Base-by-base conservation (phyloP, 2,113 vertebrate species). In the Pungitius pungitius region DNA sequence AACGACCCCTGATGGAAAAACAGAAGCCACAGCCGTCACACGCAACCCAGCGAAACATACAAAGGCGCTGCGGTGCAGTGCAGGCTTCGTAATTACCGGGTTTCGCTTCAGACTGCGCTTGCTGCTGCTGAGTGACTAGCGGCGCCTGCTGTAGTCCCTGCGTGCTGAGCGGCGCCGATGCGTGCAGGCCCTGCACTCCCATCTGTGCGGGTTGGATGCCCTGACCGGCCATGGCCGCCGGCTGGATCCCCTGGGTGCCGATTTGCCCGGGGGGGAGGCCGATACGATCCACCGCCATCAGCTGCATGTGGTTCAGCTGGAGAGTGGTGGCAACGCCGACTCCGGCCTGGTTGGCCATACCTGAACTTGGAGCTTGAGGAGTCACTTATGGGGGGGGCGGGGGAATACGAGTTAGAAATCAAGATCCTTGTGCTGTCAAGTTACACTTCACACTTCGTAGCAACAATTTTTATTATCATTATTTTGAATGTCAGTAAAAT, bases 221-320 rank as follows among this genome's bases (percentile, higher is more conserved):
- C 87, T 98, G 97, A 0, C 96, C 92, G 0, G 94, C 77, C 17
- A 98, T 96, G 3, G 97, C 93, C 0, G 95, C 91, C 0, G 96
- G 94, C 87, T 99, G 97, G 69, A 99, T 96, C 1, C 97, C 97
- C 64, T 98, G 98, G 0, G 96, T 94, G 17, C 94, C 90, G 91
- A 99, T 96, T 27, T 97, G 96, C 0, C 96, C 94, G 0, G 97
- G 96, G 37, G 96, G 96, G 63, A 98, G 95, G 33, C 96, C 96
- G 51, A 99, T 96, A 70, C 98, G 96, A 30, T 99, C 97, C 1
- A 99, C 96, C 0, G 97, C 95, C 96, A 99, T 99, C 88, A 99
- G 90, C 92, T 99, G 97, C 97, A 99, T 99, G 89, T 94, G 96
- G 82, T 99, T 99, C 20, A 99, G 93, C 88, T 98, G 98, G 64